phyloP scores from a whole-genome alignment of 2,113 vertebrate genomes.

The Caretta caretta region DNA sequence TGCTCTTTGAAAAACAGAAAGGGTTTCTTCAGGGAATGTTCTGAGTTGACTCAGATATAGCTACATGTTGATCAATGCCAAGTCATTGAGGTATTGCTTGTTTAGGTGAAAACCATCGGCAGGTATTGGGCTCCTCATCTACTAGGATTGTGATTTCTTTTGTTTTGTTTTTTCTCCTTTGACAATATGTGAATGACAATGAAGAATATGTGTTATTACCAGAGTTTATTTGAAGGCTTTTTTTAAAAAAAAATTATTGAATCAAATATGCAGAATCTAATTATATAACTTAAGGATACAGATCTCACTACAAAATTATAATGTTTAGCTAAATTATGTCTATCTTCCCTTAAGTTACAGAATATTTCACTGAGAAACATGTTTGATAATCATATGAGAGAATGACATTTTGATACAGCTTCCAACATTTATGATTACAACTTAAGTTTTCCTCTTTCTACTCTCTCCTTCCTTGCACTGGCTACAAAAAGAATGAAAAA shows the following conservation, averaged over 20 bases:
- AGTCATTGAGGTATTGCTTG: background rate
- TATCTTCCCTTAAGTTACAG: background rate
- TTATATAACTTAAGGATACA: background rate
- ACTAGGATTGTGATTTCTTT: background rate
- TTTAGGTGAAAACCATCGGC: background rate
- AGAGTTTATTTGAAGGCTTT: background rate
- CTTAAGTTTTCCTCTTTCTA: background rate
- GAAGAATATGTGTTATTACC: background rate
- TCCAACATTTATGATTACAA: background rate
- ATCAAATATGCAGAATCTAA: background rate
- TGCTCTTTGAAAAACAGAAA: background rate
- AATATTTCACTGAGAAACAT: background rate
- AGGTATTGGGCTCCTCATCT: fast-evolving
- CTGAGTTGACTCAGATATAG: background rate
- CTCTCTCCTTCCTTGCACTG: background rate
- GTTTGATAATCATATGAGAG: background rate
- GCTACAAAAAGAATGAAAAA: background rate
- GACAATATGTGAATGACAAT: background rate
- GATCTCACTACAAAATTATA: background rate
- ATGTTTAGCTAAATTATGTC: background rate
- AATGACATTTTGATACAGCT: background rate
- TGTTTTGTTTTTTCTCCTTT: background rate
- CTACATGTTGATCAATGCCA: background rate
- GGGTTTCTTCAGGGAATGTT: background rate
- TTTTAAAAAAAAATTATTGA: background rate